These are phyloP conservation scores for Apamea sordens DNA, from an alignment of 2,888 invertebrate genomes.

Conservation along the genomic window DNA sequence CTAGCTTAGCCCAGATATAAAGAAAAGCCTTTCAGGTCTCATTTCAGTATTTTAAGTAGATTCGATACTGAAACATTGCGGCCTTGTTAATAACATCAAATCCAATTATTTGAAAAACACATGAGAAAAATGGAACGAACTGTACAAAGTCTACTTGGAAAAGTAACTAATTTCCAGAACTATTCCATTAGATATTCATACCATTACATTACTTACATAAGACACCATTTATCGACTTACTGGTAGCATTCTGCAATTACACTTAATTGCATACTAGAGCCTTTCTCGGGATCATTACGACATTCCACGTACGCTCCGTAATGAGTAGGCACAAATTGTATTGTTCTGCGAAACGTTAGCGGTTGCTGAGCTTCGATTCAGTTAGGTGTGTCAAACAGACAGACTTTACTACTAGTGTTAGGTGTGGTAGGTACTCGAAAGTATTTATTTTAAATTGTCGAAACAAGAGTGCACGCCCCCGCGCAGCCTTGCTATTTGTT, in stretches of 20 bases:
- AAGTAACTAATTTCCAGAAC: slow-evolving; percentile 17
- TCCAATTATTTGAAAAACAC: neutral
- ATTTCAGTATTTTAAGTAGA: neutral
- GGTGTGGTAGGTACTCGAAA: neutral
- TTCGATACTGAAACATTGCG: neutral
- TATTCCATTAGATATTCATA: slow-evolving; percentile 1
- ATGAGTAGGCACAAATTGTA: slow-evolving; percentile 32
- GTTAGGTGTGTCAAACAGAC: neutral
- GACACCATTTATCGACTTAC: slow-evolving; percentile 4
- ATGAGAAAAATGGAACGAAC: neutral
- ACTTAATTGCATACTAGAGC: slow-evolving; percentile 33
- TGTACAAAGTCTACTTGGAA: neutral
- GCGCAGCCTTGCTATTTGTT: neutral
- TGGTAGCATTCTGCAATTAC: slow-evolving; percentile 37
- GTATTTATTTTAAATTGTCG: neutral
- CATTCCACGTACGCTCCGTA: slow-evolving; percentile 31
- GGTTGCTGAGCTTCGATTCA: neutral
- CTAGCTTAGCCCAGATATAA: neutral
- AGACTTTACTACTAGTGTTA: neutral
- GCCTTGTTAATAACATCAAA: neutral
- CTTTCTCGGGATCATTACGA: slow-evolving; percentile 37
- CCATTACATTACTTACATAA: neutral
- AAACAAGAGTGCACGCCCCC: neutral
- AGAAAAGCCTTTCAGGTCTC: neutral
- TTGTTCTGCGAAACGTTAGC: slow-evolving; percentile 39